Evolutionary conservation across 1,140 invertebrate genomes (phyloP).

Genomic region (Sinonovacula constricta): DNA sequence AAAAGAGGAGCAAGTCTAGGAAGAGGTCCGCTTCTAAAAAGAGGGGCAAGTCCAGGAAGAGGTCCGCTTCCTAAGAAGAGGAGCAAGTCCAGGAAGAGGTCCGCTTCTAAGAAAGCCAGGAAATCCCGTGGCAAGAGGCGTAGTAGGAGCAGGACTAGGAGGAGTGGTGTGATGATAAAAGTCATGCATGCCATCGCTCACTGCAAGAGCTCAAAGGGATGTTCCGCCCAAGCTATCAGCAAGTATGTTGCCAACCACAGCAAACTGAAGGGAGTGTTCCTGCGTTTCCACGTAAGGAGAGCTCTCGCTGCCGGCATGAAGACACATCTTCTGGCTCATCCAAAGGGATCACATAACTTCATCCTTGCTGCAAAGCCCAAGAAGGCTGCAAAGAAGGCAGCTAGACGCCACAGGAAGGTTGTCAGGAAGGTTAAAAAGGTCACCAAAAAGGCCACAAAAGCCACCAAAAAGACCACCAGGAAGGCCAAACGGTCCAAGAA

Average conservation of each 20-base stretch:
- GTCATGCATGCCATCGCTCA: background rate
- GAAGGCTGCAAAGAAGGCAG: background rate
- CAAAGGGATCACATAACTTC: constrained; percentile 12
- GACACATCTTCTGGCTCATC: constrained; percentile 2
- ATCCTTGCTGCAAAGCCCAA: background rate
- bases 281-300: constrained; percentile 24
- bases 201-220: constrained; percentile 26
- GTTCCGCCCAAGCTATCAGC: constrained; percentile 25
- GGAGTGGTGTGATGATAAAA: constrained; percentile 3
- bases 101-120: background rate
- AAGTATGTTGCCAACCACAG: constrained; percentile 36
- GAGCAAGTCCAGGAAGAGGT: constrained; percentile 3
- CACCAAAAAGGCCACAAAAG: constrained; percentile 3
- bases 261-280: constrained; percentile 12
- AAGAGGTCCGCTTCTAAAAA: constrained; percentile 4
- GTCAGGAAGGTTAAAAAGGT: constrained; percentile 7
- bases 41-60: constrained; percentile 11
- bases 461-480: constrained; percentile 10
- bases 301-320: constrained; percentile 14
- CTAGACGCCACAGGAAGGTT: background rate
- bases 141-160: constrained; percentile 14
- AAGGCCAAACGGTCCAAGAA: constrained; percentile 17
- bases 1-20: constrained; percentile 6
- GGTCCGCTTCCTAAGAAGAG: background rate
- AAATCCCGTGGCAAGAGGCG: constrained; percentile 22